Conservation (phyloP, 2,888 invertebrate species). For the Melanchra persicariae region DNA sequence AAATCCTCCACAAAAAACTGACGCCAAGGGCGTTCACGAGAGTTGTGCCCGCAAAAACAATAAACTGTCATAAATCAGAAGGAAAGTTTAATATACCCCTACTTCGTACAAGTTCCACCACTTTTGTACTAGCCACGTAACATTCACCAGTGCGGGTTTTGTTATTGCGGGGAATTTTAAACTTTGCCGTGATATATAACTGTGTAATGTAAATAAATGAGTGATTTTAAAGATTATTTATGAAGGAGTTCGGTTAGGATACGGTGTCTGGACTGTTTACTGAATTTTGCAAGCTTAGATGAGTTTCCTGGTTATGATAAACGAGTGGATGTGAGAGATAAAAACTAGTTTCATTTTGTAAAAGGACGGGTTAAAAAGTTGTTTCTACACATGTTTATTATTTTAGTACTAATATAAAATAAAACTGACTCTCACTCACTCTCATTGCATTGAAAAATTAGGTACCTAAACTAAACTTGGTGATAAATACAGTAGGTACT, state of each 20-base stretch:
- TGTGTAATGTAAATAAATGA: conserved; percentile 68
- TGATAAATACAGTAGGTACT: not conserved
- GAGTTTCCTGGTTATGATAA: conserved; percentile 5
- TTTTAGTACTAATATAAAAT: no score
- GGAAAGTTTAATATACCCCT: conserved; percentile 82
- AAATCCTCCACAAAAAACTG: conserved; percentile 62
- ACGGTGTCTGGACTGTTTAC: conserved; percentile 25
- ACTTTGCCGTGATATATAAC: conserved; percentile 66
- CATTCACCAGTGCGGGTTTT: conserved; percentile 59
- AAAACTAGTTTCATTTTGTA: not conserved
- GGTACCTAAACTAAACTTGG: not conserved
- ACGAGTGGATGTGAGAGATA: not conserved
- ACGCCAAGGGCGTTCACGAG: conserved; percentile 67
- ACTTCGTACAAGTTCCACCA: conserved; percentile 70
- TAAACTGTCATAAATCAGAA: conserved; percentile 85
- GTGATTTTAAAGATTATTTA: conserved; percentile 64
- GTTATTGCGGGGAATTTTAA: conserved; percentile 67
- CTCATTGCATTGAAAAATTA: no score
- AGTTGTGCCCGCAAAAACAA: conserved; percentile 77
- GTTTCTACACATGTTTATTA: not conserved
- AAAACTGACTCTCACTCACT: no score
- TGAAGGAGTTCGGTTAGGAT: conserved; percentile 46
- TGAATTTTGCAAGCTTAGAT: conserved; percentile 42
- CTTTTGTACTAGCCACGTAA: conserved; percentile 62
- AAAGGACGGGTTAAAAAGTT: not conserved